Conservation (phyloP, 2,113 vertebrate genomes). For the Ptilorrhoa leucosticta region DNA sequence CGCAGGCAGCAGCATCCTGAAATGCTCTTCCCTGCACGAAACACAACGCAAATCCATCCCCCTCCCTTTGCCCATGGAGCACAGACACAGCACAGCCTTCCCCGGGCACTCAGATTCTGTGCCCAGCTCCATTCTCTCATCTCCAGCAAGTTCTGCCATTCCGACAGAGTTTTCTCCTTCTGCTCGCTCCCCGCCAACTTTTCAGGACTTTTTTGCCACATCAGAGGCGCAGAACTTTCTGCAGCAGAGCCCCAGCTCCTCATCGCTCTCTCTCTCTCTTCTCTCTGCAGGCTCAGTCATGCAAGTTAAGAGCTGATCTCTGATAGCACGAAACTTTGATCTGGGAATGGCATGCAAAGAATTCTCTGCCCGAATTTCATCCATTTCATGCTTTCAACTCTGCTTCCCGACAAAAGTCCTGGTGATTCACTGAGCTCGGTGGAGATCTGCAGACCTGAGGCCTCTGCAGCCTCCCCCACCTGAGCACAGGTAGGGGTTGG, state of each 20-base stretch:
- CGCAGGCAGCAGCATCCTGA: not conserved
- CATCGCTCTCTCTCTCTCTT: not conserved
- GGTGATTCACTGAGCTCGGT: not conserved
- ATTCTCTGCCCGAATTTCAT: not conserved
- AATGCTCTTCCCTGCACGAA: not conserved
- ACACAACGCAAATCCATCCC: not conserved
- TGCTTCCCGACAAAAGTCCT: not conserved
- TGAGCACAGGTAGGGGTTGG: not conserved
- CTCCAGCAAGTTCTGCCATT: not conserved
- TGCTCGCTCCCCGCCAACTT: not conserved
- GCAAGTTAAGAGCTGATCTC: not conserved
- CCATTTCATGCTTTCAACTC: not conserved
- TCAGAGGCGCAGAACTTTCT: not conserved
- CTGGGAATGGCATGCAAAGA: not conserved
- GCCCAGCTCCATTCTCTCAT: not conserved
- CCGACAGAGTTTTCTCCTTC: not conserved
- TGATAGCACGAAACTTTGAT: constrained; percentile 19
- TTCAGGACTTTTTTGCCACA: not conserved
- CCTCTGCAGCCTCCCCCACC: not conserved
- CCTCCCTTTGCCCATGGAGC: not conserved
- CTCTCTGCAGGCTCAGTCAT: not conserved
- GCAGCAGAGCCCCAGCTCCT: not conserved
- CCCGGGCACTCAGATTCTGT: accelerated
- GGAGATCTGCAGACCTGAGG: not conserved
- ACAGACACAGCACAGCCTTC: not conserved